phyloP scores from a whole-genome alignment of 2,113 vertebrate species.

The Patagioenas fasciata region DNA sequence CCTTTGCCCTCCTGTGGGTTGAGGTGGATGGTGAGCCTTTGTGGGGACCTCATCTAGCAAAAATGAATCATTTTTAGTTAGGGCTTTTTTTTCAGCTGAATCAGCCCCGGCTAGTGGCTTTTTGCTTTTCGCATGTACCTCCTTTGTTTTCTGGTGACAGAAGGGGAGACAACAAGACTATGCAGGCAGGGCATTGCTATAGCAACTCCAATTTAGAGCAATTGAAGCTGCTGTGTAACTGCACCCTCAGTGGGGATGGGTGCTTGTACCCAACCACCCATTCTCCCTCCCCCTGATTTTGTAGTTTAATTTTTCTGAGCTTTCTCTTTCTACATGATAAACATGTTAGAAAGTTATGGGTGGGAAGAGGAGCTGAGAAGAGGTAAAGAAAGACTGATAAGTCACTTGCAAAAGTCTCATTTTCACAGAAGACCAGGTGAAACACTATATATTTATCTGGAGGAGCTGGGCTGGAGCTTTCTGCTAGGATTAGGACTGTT shows the following conservation, averaged over 20 bases:
- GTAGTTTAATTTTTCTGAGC: slow-evolving; percentile 39
- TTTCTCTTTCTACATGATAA: not conserved
- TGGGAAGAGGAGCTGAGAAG: slow-evolving; percentile 5
- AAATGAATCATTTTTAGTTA: not conserved
- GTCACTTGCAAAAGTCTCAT: not conserved
- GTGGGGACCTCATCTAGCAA: not conserved
- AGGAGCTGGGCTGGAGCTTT: not conserved
- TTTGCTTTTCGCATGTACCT: not conserved
- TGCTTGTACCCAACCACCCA: not conserved
- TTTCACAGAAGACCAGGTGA: not conserved
- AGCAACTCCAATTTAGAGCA: not conserved
- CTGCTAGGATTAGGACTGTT: not conserved
- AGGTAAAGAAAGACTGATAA: not conserved
- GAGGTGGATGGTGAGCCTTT: rapidly evolving
- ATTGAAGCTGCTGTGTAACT: not conserved
- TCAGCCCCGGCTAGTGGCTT: not conserved
- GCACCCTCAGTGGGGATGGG: not conserved
- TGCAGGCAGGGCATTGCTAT: slow-evolving; percentile 10
- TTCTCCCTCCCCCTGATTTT: not conserved
- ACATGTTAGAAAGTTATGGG: not conserved
- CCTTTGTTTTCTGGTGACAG: not conserved
- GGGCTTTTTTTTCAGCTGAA: not conserved
- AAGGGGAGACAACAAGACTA: not conserved
- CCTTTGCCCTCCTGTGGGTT: rapidly evolving
- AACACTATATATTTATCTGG: not conserved